Evolutionary conservation across 2,113 vertebrate genomes (phyloP).

Genomic region (Corvus moneduloides): DNA sequence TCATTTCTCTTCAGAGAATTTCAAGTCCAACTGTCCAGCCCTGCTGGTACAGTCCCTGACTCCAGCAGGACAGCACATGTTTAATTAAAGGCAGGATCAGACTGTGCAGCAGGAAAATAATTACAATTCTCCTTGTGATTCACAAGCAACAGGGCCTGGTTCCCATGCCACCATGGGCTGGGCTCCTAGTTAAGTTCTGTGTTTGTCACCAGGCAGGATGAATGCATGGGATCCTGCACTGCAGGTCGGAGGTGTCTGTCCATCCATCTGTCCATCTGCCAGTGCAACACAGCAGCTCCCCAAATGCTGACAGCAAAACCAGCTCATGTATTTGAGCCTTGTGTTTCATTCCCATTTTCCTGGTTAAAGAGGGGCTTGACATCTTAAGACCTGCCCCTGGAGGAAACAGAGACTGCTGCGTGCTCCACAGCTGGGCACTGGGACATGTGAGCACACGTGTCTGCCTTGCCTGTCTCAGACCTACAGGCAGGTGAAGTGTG

Average conservation of each 20-base stretch:
- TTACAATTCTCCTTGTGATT: neutral
- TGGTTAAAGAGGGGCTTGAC: accelerated
- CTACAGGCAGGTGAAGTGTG: neutral
- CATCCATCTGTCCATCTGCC: neutral
- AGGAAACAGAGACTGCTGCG: neutral
- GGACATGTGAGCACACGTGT: accelerated
- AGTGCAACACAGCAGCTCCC: neutral
- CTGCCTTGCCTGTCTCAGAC: neutral
- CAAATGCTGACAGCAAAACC: neutral
- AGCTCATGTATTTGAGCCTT: accelerated
- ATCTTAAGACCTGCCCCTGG: accelerated
- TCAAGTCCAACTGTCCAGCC: neutral
- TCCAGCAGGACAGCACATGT: neutral
- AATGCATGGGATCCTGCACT: neutral
- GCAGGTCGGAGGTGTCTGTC: neutral
- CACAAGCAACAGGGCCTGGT: neutral
- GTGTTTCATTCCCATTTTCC: neutral
- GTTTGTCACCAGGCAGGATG: neutral
- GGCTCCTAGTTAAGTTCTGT: neutral
- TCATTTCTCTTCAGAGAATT: neutral
- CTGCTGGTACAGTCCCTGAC: neutral
- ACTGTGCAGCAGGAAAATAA: neutral
- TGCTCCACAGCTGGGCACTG: accelerated
- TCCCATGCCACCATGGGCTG: neutral
- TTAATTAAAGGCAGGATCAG: constrained; percentile 11